Conservation (phyloP, 2,797 vertebrate genomes). For the Syngnathus acus region DNA sequence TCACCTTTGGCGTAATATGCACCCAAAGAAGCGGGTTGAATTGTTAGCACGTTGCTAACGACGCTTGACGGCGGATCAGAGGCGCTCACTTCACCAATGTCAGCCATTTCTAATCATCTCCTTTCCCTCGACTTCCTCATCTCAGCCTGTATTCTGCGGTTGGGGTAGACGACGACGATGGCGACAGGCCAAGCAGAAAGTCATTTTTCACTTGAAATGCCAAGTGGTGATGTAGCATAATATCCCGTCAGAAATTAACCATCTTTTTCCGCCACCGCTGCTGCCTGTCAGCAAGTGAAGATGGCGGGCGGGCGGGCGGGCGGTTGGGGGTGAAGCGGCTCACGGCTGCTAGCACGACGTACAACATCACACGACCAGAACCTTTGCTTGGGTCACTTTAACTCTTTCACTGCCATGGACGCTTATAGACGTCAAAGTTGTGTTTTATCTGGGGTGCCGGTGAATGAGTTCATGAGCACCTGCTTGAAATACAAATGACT, state of each 20-base stretch:
- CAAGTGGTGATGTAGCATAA: slow-evolving; percentile 95
- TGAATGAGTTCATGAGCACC: no score
- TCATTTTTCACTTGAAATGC: slow-evolving; percentile 99
- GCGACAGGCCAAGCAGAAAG: slow-evolving; percentile 93
- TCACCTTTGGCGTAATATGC: neutral
- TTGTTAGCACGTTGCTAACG: neutral
- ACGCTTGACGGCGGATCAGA: neutral
- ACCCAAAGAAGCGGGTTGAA: neutral
- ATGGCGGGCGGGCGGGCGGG: slow-evolving; percentile 38
- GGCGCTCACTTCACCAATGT: neutral
- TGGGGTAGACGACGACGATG: neutral
- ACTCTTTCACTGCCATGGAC: no score
- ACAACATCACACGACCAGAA: neutral
- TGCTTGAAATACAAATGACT: no score
- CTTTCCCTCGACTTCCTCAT: slow-evolving; percentile 1
- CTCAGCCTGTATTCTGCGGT: neutral
- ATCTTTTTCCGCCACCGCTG: slow-evolving; percentile 68
- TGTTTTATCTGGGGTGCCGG: no score
- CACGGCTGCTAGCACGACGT: neutral
- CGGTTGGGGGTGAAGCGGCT: neutral
- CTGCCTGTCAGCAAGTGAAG: slow-evolving; percentile 80
- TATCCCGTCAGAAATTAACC: slow-evolving; percentile 95
- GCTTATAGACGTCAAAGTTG: no score
- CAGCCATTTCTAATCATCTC: neutral
- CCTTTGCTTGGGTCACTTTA: neutral